phyloP scores from a whole-genome alignment of 2,797 vertebrate genomes.

The Micrastur ruficollis region DNA sequence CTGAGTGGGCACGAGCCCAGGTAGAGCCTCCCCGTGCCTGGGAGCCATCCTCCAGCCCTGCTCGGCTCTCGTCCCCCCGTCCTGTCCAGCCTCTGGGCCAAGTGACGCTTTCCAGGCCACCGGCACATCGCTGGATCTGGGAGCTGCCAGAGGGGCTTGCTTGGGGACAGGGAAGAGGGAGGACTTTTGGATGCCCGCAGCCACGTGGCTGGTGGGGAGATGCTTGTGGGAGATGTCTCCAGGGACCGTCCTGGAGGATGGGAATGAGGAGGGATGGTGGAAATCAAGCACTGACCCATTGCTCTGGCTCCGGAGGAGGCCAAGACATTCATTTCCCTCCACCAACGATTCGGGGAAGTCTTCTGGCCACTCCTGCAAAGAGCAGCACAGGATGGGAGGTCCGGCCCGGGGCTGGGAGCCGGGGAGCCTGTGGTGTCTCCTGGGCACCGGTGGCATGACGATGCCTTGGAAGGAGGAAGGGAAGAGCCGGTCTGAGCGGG shows the following conservation, averaged over 20 bases:
- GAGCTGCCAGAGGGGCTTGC: background rate
- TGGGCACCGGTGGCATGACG: rapidly evolving
- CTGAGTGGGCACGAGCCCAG: background rate
- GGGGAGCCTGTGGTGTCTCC: background rate
- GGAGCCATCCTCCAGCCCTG: background rate
- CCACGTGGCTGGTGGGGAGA: background rate
- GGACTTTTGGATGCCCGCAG: background rate
- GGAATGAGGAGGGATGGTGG: background rate
- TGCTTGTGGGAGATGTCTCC: background rate
- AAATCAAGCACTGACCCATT: background rate
- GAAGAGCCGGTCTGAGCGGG: background rate
- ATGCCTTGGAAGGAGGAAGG: background rate
- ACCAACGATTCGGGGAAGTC: background rate
- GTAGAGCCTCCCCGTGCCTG: background rate
- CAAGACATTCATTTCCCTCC: background rate
- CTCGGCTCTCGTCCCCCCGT: background rate
- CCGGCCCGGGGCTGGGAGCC: background rate
- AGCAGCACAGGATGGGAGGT: conserved; percentile 21
- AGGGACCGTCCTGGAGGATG: background rate
- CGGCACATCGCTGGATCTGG: rapidly evolving
- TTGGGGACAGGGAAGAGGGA: background rate
- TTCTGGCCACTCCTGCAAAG: background rate
- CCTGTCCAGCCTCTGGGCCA: background rate
- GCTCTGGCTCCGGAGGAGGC: background rate
- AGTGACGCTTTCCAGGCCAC: background rate